Conservation (phyloP, 2,888 invertebrate species). For the Cheilosia vulpina region DNA sequence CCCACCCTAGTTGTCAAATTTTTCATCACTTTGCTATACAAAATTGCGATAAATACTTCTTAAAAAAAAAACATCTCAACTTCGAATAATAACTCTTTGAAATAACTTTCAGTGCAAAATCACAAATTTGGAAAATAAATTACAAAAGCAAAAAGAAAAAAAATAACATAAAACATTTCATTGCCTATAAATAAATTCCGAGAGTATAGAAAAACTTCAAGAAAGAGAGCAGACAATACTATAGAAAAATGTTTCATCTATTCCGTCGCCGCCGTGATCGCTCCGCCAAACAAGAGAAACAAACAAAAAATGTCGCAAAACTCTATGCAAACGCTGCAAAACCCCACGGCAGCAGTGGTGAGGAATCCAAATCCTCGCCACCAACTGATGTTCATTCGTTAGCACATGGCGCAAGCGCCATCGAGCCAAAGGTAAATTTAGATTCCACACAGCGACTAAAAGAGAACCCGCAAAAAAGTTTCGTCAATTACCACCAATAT, state of each 20-base stretch:
- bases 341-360: constrained; percentile 9
- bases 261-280: constrained; percentile 70
- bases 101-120: constrained; percentile 51
- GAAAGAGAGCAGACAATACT: constrained; percentile 14
- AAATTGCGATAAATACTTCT: constrained; percentile 23
- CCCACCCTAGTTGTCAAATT: constrained; percentile 1
- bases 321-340: constrained; percentile 47
- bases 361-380: constrained; percentile 30
- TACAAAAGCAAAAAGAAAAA: background rate
- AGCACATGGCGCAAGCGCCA: constrained; percentile 60
- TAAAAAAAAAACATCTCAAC: constrained; percentile 2
- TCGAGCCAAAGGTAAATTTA: constrained; percentile 66
- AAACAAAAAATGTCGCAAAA: constrained; percentile 61
- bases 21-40: constrained; percentile 51
- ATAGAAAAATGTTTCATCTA: constrained; percentile 59
- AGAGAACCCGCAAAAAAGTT: constrained; percentile 54
- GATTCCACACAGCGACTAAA: constrained; percentile 53
- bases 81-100: constrained; percentile 35
- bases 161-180: constrained; percentile 34
- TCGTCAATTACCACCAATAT: constrained; percentile 52
- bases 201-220: constrained; percentile 39
- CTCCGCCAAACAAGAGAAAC: constrained; percentile 58
- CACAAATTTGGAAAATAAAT: constrained; percentile 31
- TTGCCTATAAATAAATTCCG: constrained; percentile 67
- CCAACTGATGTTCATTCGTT: constrained; percentile 1